Conservation (phyloP, 2,888 invertebrate genomes). For the Buathra laborator region DNA sequence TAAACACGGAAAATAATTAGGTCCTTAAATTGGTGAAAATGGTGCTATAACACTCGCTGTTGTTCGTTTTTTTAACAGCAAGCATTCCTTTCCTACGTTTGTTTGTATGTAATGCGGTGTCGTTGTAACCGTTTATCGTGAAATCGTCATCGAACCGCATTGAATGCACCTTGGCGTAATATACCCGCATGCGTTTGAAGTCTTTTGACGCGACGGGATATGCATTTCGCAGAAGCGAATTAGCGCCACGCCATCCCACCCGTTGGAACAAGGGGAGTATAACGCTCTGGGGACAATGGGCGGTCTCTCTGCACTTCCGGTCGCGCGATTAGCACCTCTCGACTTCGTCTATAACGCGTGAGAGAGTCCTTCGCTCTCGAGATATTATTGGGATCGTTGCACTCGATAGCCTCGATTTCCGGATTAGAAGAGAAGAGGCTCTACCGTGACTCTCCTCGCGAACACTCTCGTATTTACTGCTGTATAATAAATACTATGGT, state of each 20-base stretch:
- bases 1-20: no score
- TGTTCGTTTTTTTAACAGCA: no score
- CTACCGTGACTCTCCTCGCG: background rate
- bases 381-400: constrained; percentile 21
- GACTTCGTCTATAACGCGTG: constrained; percentile 19
- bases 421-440: constrained; percentile 27
- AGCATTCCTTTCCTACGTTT: no score
- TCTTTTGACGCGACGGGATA: constrained; percentile 26
- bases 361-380: constrained; percentile 27
- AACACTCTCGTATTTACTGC: constrained; percentile 43
- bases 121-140: no score
- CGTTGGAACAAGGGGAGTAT: constrained; percentile 49
- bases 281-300: constrained; percentile 65
- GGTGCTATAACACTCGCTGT: no score
- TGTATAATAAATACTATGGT: constrained; percentile 28
- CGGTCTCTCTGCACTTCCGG: constrained; percentile 70
- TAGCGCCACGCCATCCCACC: constrained; percentile 58
- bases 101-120: no score
- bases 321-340: constrained; percentile 63
- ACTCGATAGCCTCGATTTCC: constrained; percentile 51
- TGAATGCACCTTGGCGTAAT: constrained; percentile 33
- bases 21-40: no score
- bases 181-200: constrained; percentile 12
- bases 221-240: constrained; percentile 64
- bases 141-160: background rate